Evolutionary conservation across 2,888 invertebrate species (phyloP).

Genomic region (Campoplex capitator): DNA sequence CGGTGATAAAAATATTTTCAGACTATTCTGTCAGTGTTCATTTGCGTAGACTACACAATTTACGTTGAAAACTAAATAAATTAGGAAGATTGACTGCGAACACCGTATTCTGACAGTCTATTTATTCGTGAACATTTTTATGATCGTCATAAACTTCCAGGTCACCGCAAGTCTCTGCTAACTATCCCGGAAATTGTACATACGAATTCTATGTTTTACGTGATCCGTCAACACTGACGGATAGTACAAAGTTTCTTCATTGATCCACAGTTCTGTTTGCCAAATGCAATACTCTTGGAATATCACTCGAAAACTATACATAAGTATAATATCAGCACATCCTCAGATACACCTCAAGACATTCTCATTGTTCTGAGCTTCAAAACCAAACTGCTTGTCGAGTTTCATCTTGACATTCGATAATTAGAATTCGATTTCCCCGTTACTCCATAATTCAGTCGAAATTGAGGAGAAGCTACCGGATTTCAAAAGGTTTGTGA

Average conservation of each 20-base stretch:
- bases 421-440: conserved; percentile 58
- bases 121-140: conserved; percentile 35
- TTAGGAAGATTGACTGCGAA: neutral
- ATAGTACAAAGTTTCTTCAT: conserved; percentile 19
- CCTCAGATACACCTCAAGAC: conserved; percentile 4
- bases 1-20: neutral
- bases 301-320: conserved; percentile 19
- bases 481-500: neutral
- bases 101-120: conserved; percentile 28
- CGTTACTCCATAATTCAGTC: conserved; percentile 13
- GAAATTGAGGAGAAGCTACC: conserved; percentile 5
- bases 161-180: conserved; percentile 28
- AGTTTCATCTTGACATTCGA: conserved; percentile 47
- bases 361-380: conserved; percentile 17
- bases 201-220: conserved; percentile 31
- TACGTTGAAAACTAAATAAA: neutral
- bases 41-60: conserved; percentile 9
- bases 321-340: conserved; percentile 1
- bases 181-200: conserved; percentile 52
- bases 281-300: conserved; percentile 1
- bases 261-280: conserved; percentile 21
- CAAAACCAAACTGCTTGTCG: neutral
- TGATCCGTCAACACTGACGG: conserved; percentile 37
- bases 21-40: neutral
- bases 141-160: conserved; percentile 44